Percentiles rank a stretch among this genome's conserved stretches.
Evolutionary conservation across 2,797 vertebrate genomes (phyloP).

Genomic region (Cetoscarus ocellatus): DNA sequence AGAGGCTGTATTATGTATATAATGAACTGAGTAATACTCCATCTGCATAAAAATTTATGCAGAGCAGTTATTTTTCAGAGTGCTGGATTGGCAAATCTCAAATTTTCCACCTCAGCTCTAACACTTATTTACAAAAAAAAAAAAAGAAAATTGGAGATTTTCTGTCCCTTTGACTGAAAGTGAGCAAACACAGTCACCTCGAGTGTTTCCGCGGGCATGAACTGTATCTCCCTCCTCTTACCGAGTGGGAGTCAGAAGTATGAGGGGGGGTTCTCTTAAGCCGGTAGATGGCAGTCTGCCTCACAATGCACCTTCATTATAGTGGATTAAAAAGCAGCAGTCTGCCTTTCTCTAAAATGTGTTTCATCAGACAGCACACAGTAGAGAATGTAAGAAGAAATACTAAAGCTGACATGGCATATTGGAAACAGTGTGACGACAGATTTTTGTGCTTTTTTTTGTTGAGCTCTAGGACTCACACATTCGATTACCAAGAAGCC

Average conservation of each 20-base stretch:
- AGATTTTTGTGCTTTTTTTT: conserved; percentile 8
- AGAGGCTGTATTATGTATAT: background rate
- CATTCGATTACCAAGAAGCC: background rate
- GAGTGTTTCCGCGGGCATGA: conserved; percentile 4
- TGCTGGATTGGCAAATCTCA: background rate
- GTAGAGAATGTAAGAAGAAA: conserved; percentile 26
- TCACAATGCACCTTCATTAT: conserved; percentile 58
- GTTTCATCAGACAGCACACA: conserved; percentile 13
- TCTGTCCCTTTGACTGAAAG: background rate
- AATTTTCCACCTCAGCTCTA: background rate
- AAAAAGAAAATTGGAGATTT: background rate
- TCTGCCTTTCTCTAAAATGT: conserved; percentile 37
- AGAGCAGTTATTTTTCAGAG: background rate
- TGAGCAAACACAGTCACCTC: background rate
- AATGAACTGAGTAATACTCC: background rate
- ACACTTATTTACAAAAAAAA: background rate
- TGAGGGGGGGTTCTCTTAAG: conserved; percentile 25
- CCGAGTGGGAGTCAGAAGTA: conserved; percentile 43
- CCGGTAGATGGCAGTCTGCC: conserved; percentile 81
- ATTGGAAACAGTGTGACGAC: conserved; percentile 22
- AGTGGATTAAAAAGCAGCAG: conserved; percentile 35
- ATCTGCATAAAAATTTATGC: background rate
- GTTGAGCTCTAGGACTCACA: conserved; percentile 8
- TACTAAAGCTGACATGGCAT: background rate
- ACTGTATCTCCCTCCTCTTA: conserved; percentile 9